Evolutionary conservation across 2,113 vertebrate genomes (phyloP).

Genomic region (Eidolon helvum): DNA sequence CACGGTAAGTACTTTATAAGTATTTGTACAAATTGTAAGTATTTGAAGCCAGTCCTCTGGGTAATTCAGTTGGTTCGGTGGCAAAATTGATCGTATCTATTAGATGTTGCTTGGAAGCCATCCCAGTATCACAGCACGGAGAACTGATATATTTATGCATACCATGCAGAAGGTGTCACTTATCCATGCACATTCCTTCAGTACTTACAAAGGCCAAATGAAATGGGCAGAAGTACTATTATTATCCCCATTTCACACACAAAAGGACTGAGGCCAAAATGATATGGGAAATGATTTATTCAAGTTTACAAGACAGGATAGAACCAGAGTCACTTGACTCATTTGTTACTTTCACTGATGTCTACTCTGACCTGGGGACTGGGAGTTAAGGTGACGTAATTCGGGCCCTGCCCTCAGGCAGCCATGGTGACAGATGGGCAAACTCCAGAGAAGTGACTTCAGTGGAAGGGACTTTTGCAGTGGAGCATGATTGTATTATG

Average conservation of each 20-base stretch:
- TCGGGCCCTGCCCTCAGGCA: background rate
- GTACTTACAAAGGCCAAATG: background rate
- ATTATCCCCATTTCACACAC: background rate
- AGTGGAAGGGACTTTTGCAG: background rate
- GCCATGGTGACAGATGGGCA: background rate
- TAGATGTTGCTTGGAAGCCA: background rate
- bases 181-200: accelerated
- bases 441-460: background rate
- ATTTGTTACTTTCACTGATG: background rate
- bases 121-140: accelerated
- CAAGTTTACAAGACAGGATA: background rate
- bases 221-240: background rate
- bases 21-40: background rate
- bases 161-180: background rate
- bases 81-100: background rate
- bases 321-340: background rate
- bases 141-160: accelerated
- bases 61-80: background rate
- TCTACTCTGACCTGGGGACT: background rate
- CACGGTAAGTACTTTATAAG: background rate
- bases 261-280: background rate
- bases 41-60: background rate
- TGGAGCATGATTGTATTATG: background rate
- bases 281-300: background rate
- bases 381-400: background rate